These are phyloP conservation scores for Ptychadena robeensis DNA, from an alignment of 2,797 vertebrate genomes.

Conservation along the genomic window DNA sequence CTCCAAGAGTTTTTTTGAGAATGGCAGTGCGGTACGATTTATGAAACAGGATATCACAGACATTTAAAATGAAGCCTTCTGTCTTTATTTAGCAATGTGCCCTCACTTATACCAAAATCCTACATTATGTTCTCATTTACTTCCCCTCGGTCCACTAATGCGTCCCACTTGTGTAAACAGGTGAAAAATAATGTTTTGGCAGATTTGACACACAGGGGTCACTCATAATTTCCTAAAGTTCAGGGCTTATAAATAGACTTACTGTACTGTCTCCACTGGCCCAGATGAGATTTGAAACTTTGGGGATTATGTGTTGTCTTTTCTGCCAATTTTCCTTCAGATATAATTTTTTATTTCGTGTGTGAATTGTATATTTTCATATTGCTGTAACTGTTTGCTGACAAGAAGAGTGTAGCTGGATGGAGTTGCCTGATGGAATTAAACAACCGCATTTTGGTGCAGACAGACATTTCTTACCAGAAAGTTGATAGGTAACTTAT, in stretches of 20 bases:
- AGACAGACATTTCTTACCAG: neutral
- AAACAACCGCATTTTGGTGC: neutral
- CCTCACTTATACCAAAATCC: constrained; percentile 40
- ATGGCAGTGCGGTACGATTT: constrained; percentile 33
- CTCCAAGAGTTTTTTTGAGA: neutral
- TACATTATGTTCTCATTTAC: constrained; percentile 58
- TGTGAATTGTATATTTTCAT: constrained; percentile 60
- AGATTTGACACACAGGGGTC: constrained; percentile 59
- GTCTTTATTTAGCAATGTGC: constrained; percentile 49
- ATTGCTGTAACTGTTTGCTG: constrained; percentile 45
- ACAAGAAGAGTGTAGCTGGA: constrained; percentile 9
- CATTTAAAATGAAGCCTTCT: constrained; percentile 45
- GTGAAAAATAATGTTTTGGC: constrained; percentile 63
- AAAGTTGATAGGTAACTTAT: neutral
- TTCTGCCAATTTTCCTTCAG: constrained; percentile 61
- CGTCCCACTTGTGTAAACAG: constrained; percentile 60
- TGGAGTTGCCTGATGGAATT: constrained; percentile 4
- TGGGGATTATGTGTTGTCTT: constrained; percentile 56
- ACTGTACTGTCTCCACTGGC: constrained; percentile 50
- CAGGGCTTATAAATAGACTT: constrained; percentile 54
- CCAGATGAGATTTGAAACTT: constrained; percentile 55
- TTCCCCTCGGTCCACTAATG: constrained; percentile 53
- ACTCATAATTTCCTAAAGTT: constrained; percentile 60
- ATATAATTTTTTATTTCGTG: constrained; percentile 48
- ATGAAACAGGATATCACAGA: constrained; percentile 47